Evolutionary conservation across 2,888 invertebrate species (phyloP), one percentile per base, ranked within the genome.

Genomic region (Atethmia centrago): DNA sequence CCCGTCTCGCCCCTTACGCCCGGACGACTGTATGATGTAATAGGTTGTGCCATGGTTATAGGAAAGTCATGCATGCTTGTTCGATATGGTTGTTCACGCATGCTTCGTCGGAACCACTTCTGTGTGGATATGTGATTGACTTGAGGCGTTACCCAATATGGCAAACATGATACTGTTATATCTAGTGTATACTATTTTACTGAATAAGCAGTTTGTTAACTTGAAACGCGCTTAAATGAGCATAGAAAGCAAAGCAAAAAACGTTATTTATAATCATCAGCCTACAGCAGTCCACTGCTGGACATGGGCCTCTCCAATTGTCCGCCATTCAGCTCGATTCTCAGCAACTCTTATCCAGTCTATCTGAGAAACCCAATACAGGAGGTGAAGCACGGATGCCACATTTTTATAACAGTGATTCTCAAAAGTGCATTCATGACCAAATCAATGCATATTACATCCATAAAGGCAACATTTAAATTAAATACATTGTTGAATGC

Each of bases 21-120:
- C n/a, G n/a, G n/a, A n/a, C n/a, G n/a, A n/a, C n/a, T n/a, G n/a
- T n/a, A n/a, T n/a, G n/a, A n/a, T n/a, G n/a, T n/a, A n/a, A n/a
- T n/a, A n/a, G n/a, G n/a, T n/a, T n/a, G n/a, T n/a, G n/a, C 16
- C 51, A 28, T 51, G 36, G 36, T 14, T 66, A 58, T 67, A 69
- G 49, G 25, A 66, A 68, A 69, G 14, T 65, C 45, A 63, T 59
- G 62, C 80, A 71, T 59, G 66, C 84, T 63, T 76, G 63, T 14
- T 66, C 49, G 31, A 56, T 64, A 71, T 56, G 42, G 31, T 45
- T 62, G 75, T 56, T 71, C 58, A 69, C 70, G 70, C 83, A 74
- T 68, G 80, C 47, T 63, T 45, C 45, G 49, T 25, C 16, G 53
- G 3, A 31, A 58, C 59, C 56, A 74, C 19, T 68, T 67, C 63